Percentiles rank a stretch among this genome's conserved stretches.
These are phyloP conservation scores for Indicator maculatus DNA, from an alignment of 2,113 vertebrate species.

Conservation along the genomic window DNA sequence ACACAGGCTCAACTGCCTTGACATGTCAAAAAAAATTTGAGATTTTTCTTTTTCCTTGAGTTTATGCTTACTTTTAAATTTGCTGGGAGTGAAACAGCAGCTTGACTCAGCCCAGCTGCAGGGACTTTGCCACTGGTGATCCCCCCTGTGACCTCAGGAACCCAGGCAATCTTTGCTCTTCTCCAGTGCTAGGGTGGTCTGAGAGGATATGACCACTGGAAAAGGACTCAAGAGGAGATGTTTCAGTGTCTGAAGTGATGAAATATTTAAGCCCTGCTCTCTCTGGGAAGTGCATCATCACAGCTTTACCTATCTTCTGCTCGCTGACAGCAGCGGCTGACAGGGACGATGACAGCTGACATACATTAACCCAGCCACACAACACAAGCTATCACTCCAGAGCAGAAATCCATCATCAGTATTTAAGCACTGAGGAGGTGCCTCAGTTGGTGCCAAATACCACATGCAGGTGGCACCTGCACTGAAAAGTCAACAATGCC, in stretches of 20 bases:
- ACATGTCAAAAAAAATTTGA: not conserved
- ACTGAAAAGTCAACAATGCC: not conserved
- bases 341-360: slow-evolving; percentile 55
- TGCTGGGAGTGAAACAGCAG: not conserved
- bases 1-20: not conserved
- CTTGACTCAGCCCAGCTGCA: not conserved
- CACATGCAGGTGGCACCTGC: not conserved
- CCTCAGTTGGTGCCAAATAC: fast-evolving
- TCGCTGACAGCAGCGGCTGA: slow-evolving; percentile 32
- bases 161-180: not conserved
- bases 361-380: slow-evolving; percentile 20
- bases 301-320: slow-evolving; percentile 43
- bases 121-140: not conserved
- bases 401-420: slow-evolving; percentile 42
- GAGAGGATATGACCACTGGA: not conserved
- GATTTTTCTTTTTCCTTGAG: not conserved
- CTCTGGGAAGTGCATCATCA: slow-evolving; percentile 46
- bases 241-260: not conserved
- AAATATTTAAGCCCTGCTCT: slow-evolving; percentile 54
- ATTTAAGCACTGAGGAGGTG: not conserved
- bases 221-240: slow-evolving; percentile 3
- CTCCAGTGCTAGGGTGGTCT: not conserved
- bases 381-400: slow-evolving; percentile 5
- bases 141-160: fast-evolving
- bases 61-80: not conserved